Evolutionary conservation across 1,140 invertebrate genomes (phyloP), one percentile per base, ranked within the genome.

Genomic region (Ptiloglossa arizonensis): DNA sequence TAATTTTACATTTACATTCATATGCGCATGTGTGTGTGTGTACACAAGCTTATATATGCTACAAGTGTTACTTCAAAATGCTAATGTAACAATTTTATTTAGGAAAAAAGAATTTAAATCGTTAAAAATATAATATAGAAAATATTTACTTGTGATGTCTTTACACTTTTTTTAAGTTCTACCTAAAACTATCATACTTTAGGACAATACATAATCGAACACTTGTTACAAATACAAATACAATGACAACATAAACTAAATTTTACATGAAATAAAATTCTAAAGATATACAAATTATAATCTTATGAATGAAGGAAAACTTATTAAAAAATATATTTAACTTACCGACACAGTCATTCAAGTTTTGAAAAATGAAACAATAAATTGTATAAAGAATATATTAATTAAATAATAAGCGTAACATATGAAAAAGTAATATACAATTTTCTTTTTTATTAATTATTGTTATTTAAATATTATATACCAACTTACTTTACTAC

Each of bases 291-390:
- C 9, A 19, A 68, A 24, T 22, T 41, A 44, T n/a, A n/a, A n/a
- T n/a, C n/a, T 62, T 29, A n/a, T 15, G 32, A 46, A 29, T 32
- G 3, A 19, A 29, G 2, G 6, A 48, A 29, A 13, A 32, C 13
- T 32, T 54, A 3, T 1, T 0, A 17, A 15, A 59, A 27, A 27
- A 22, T 22, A 27, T 5, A n/a, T 46, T 32, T 27, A 57, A 68
- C 72, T 75, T 68, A 75, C 72, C 63, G 38, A 27, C 8, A 44
- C 6, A 27, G 11, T 35, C 17, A 29, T 68, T 68, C 32, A 59
- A n/a, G 22, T 35, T 59, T 75, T 69, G 52, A n/a, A 75, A 75
- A 75, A 68, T 57, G n/a, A 59, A 59, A 73, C 22, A 64, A 75
- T 27, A 75, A 68, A 68, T 68, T 67, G 66, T 22, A 67, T 57